Conservation (phyloP, 2,113 vertebrate genomes). For the Eleginops maclovinus region DNA sequence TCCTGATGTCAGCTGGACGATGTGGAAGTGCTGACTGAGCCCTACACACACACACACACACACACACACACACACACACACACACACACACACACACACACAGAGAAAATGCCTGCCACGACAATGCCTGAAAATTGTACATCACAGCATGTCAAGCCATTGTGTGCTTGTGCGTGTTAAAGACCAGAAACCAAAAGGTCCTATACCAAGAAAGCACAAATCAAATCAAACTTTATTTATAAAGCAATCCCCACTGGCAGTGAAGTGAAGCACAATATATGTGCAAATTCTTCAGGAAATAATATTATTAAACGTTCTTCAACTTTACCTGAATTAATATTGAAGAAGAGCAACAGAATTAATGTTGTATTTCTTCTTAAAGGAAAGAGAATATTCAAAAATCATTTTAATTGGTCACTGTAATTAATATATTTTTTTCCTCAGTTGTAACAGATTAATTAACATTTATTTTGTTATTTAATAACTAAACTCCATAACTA, state of each 20-base stretch:
- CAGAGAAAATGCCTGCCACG: conserved; percentile 68
- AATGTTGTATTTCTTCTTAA: too few species aligned
- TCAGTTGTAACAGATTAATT: too few species aligned
- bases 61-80: conserved; percentile 44
- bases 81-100: conserved; percentile 49
- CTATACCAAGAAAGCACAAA: conserved; percentile 28
- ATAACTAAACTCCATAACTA: too few species aligned
- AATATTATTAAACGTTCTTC: too few species aligned
- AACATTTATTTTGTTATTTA: too few species aligned
- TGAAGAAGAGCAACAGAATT: too few species aligned
- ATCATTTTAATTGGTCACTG: too few species aligned
- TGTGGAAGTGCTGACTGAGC: conserved; percentile 75
- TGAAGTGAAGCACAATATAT: too few species aligned
- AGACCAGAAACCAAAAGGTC: conserved; percentile 23
- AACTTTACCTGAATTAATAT: too few species aligned
- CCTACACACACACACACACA: conserved; percentile 26
- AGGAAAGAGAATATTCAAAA: too few species aligned
- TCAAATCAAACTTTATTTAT: conserved; percentile 22
- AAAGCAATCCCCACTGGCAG: not conserved
- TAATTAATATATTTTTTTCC: too few species aligned
- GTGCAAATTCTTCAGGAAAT: too few species aligned
- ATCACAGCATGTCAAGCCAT: conserved; percentile 68
- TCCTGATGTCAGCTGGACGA: conserved; percentile 77
- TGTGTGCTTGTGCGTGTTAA: conserved; percentile 19
- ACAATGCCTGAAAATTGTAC: conserved; percentile 70